Percentiles rank a stretch among this genome's conserved stretches.
Evolutionary conservation across 2,797 vertebrate genomes (phyloP).

Genomic region (Scolopax bukidnonensis): DNA sequence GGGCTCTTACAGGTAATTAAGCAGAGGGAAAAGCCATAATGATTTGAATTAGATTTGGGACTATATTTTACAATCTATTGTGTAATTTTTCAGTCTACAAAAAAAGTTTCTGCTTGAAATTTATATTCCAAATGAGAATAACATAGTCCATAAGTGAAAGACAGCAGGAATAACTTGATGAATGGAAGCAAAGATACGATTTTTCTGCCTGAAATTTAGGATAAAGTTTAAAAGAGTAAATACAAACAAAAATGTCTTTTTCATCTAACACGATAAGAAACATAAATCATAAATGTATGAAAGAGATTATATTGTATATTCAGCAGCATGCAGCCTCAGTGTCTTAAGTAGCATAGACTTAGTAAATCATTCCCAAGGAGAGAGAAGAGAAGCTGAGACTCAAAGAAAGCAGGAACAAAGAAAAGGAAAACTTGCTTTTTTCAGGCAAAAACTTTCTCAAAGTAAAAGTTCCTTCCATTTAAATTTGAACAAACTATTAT

Average conservation of each 20-base stretch:
- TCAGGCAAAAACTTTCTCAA: neutral
- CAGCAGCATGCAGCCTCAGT: neutral
- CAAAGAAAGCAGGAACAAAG: neutral
- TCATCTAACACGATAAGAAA: neutral
- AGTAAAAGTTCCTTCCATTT: neutral
- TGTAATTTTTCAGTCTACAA: neutral
- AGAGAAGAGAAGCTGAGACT: neutral
- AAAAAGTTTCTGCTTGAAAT: conserved; percentile 1
- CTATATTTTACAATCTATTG: conserved; percentile 21
- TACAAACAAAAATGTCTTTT: neutral
- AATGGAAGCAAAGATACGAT: neutral
- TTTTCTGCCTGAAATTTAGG: neutral
- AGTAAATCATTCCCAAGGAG: neutral
- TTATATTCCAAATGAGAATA: conserved; percentile 41
- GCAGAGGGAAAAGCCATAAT: neutral
- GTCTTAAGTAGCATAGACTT: neutral
- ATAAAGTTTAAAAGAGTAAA: neutral
- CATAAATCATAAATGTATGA: neutral
- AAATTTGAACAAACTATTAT: neutral
- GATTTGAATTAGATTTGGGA: conserved; percentile 26
- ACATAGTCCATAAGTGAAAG: neutral
- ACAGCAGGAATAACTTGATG: neutral
- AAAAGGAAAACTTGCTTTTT: neutral
- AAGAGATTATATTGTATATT: neutral
- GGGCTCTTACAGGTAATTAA: conserved; percentile 25